Conservation (phyloP, 2,888 invertebrate species). For the Lasioglossum villosulum region DNA sequence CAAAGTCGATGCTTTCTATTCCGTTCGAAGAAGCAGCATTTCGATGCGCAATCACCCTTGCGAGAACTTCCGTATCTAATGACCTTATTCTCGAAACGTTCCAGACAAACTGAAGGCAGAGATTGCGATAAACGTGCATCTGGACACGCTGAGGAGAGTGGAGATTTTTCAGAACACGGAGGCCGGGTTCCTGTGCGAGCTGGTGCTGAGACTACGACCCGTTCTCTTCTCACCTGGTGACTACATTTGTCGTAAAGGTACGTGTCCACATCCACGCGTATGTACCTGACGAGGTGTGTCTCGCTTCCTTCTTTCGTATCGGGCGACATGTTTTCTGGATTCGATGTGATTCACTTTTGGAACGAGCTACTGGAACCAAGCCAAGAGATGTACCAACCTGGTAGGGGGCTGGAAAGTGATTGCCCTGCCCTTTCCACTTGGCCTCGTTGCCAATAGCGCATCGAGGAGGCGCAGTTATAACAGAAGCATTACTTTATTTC, state of each 20-base stretch:
- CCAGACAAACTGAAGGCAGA: conserved; percentile 98
- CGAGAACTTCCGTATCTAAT: neutral
- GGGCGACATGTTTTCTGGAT: conserved; percentile 25
- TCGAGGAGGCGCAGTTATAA: conserved; percentile 54
- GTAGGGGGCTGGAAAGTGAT: conserved; percentile 63
- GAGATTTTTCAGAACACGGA: conserved; percentile 99
- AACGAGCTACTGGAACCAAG: conserved; percentile 65
- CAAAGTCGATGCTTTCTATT: too few species aligned
- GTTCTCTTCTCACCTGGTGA: conserved; percentile 99
- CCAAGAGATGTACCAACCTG: conserved; percentile 66
- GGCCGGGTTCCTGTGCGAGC: conserved; percentile 98
- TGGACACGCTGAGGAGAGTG: conserved; percentile 98
- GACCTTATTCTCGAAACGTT: conserved; percentile 39
- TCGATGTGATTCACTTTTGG: conserved; percentile 42
- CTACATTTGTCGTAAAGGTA: conserved; percentile 99
- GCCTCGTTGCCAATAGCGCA: conserved; percentile 52
- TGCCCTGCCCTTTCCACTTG: conserved; percentile 54
- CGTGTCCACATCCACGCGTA: conserved; percentile 50
- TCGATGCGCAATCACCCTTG: too few species aligned
- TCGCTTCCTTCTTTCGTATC: neutral
- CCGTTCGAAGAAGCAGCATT: too few species aligned
- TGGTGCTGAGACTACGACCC: conserved; percentile 96
- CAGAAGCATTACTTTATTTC: conserved; percentile 57
- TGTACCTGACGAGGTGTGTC: neutral
- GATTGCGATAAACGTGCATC: conserved; percentile 99